phyloP scores from a whole-genome alignment of 2,888 invertebrate species.

The Euclidia mi region DNA sequence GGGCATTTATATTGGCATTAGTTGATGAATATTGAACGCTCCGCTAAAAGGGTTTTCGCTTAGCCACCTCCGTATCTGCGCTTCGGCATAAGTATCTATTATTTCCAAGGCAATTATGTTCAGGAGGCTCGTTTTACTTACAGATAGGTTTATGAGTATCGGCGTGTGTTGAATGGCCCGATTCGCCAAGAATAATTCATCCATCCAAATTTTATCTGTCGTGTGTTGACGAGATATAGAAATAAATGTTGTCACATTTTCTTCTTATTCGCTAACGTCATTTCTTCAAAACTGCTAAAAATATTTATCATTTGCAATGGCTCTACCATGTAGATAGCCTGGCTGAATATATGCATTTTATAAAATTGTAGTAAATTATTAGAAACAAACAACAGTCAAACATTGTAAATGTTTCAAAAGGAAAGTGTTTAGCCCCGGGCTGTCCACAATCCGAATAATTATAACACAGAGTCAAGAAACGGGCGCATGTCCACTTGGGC shows the following conservation, averaged over 20 bases:
- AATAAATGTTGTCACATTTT: not conserved
- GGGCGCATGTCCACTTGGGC: too few relatives aligned
- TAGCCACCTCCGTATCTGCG: constrained; percentile 55
- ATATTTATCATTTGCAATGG: too few relatives aligned
- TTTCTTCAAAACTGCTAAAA: too few relatives aligned
- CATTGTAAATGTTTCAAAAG: too few relatives aligned
- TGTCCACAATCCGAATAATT: too few relatives aligned
- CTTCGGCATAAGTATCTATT: constrained; percentile 72
- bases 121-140: constrained; percentile 71
- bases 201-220: constrained; percentile 69
- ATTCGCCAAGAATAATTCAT: constrained; percentile 75
- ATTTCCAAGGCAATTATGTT: constrained; percentile 81
- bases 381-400: too few relatives aligned
- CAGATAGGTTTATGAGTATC: constrained; percentile 66
- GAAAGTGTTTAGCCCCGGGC: too few relatives aligned
- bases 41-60: constrained; percentile 60
- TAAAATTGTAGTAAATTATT: too few relatives aligned
- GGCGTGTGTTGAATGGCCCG: constrained; percentile 74
- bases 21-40: constrained; percentile 75
- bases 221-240: constrained; percentile 3
- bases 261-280: too few relatives aligned
- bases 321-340: too few relatives aligned
- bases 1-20: constrained; percentile 56
- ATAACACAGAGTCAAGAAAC: too few relatives aligned
- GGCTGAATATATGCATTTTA: too few relatives aligned